A percentile compares a stretch with the other conserved stretches of the same genome.
Conservation (phyloP, 2,113 vertebrate genomes). For the Cynocephalus volans region DNA sequence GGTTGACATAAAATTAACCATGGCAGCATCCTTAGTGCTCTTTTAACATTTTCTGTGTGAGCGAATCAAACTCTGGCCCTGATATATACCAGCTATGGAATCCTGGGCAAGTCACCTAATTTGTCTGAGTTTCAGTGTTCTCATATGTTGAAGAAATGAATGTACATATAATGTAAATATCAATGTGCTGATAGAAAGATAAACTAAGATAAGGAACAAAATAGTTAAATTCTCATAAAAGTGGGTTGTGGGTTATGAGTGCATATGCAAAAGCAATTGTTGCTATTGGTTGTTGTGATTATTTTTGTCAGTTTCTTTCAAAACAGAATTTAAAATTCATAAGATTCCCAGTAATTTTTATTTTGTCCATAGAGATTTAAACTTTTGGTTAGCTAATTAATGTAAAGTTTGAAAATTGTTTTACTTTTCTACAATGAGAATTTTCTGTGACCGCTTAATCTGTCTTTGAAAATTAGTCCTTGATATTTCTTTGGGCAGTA, state of each 20-base stretch:
- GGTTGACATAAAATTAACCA: not conserved
- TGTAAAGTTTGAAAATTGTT: not conserved
- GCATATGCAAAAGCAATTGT: not conserved
- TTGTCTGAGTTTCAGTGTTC: not conserved
- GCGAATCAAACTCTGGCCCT: not conserved
- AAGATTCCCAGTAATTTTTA: not conserved
- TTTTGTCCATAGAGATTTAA: not conserved
- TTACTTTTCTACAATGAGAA: not conserved
- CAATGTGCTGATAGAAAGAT: not conserved
- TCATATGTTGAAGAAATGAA: not conserved
- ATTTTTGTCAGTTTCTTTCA: not conserved
- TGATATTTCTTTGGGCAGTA: not conserved
- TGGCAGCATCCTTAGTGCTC: too few species aligned
- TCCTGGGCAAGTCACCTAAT: not conserved
- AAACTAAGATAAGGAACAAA: not conserved
- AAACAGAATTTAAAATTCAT: not conserved
- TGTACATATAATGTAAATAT: not conserved
- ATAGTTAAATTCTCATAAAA: not conserved
- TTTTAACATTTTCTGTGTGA: not conserved
- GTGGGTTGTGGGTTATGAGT: not conserved
- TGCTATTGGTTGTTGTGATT: not conserved
- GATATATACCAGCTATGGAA: not conserved
- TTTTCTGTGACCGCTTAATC: not conserved
- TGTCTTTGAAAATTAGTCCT: conserved; percentile 1
- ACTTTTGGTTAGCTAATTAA: not conserved